These are phyloP conservation scores for Brachyalestes nurse DNA, from an alignment of 2,797 vertebrate genomes.

Conservation along the genomic window DNA sequence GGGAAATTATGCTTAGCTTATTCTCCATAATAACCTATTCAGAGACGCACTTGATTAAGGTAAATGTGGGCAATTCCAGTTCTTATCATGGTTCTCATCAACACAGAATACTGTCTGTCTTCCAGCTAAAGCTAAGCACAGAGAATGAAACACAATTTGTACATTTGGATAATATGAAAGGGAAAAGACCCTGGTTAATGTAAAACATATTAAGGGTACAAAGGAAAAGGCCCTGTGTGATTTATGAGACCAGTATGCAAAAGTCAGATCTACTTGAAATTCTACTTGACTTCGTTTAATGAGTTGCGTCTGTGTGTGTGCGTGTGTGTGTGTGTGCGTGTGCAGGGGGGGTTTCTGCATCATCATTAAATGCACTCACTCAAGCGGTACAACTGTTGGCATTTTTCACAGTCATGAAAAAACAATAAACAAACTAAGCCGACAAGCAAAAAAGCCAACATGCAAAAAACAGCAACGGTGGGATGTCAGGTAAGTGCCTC, in stretches of 20 bases:
- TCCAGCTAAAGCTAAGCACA: constrained; percentile 7
- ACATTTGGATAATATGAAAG: constrained; percentile 27
- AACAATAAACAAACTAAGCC: constrained; percentile 43
- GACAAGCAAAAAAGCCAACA: background rate
- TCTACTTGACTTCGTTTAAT: constrained; percentile 55
- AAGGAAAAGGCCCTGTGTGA: constrained; percentile 33
- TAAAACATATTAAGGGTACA: constrained; percentile 16
- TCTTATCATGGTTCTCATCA: constrained; percentile 19
- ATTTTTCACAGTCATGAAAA: constrained; percentile 43
- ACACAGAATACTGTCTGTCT: background rate
- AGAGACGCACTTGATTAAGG: constrained; percentile 7
- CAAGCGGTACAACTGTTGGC: constrained; percentile 49
- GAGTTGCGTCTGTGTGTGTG: constrained; percentile 13
- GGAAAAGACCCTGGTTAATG: constrained; percentile 32
- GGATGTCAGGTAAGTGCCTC: constrained; percentile 20
- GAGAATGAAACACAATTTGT: constrained; percentile 43
- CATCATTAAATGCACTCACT: constrained; percentile 55
- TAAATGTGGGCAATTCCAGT: constrained; percentile 17
- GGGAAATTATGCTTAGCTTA: constrained; percentile 23
- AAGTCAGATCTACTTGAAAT: constrained; percentile 55
- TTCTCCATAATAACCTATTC: constrained; percentile 10
- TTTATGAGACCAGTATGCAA: constrained; percentile 51
- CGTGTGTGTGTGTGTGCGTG: constrained; percentile 26
- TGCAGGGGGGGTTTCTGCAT: background rate
- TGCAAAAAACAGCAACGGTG: background rate